A percentile compares a stretch with the other conserved stretches of the same genome.
phyloP scores from a whole-genome alignment of 2,113 vertebrate species.

The Lutjanus erythropterus region DNA sequence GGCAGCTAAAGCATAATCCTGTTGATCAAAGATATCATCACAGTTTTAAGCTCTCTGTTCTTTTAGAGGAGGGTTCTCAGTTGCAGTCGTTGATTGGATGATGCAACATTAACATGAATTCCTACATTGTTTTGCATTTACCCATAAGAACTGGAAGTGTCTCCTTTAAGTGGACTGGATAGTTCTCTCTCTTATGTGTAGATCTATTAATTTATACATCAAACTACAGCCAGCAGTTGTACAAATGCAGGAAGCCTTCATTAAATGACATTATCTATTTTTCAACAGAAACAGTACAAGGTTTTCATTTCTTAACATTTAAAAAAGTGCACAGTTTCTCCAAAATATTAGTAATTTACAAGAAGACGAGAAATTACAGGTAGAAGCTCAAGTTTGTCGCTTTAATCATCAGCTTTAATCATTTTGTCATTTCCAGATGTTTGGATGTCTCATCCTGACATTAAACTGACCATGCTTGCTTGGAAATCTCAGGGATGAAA shows the following conservation, averaged over 20 bases:
- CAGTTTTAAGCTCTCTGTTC: not conserved
- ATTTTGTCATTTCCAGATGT: not conserved
- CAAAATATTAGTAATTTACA: not conserved
- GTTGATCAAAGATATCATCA: not conserved
- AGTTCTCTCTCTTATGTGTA: not conserved
- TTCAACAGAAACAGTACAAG: not conserved
- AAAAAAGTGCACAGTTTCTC: not conserved
- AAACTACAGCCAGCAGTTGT: not conserved
- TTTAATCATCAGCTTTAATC: not conserved
- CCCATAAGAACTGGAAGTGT: not conserved
- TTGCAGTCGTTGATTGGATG: not conserved
- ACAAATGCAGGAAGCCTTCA: not conserved
- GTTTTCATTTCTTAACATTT: not conserved
- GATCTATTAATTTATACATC: not conserved
- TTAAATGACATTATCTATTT: not conserved
- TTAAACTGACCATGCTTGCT: not conserved
- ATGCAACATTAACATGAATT: not conserved
- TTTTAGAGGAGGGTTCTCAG: too few species aligned
- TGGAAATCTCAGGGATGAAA: conserved; percentile 30
- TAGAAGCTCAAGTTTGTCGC: not conserved
- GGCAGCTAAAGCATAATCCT: not conserved
- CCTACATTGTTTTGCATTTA: not conserved
- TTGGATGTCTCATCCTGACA: not conserved
- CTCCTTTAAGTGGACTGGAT: not conserved
- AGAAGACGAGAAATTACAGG: not conserved